phyloP scores from a whole-genome alignment of 2,888 invertebrate genomes.

The Drosophila pseudotakahashii region DNA sequence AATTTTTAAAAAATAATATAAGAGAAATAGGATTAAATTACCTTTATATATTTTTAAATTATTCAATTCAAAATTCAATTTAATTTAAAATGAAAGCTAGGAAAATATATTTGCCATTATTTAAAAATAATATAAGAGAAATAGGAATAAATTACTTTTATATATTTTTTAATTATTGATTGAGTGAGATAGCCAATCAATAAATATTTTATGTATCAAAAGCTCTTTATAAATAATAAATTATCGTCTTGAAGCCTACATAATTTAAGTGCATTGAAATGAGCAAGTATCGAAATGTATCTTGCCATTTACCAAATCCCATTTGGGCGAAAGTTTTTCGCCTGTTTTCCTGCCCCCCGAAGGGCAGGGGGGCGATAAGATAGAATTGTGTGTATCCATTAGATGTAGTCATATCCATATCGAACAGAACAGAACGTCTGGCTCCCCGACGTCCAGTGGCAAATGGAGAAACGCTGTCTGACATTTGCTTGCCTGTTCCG shows the following conservation, averaged over 20 bases:
- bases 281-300: not conserved
- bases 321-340: constrained; percentile 32
- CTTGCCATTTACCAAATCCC: constrained; percentile 18
- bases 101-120: too few relatives aligned
- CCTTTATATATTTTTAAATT: too few relatives aligned
- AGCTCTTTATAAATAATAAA: not conserved
- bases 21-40: too few relatives aligned
- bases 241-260: not conserved
- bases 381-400: constrained; percentile 70
- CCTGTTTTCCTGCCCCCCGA: constrained; percentile 11
- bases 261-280: constrained; percentile 7
- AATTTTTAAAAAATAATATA: too few relatives aligned
- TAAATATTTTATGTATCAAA: not conserved
- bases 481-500: constrained; percentile 57
- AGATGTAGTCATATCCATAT: constrained; percentile 53
- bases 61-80: too few relatives aligned
- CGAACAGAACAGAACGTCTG: constrained; percentile 51
- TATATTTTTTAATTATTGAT: too few relatives aligned
- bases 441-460: constrained; percentile 40
- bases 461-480: constrained; percentile 80
- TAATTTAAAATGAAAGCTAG: too few relatives aligned
- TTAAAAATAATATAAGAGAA: too few relatives aligned
- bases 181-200: not conserved
- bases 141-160: too few relatives aligned
- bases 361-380: constrained; percentile 44